Evolutionary conservation across 92 coral and sea anemone species (phyloP).

Genomic region (Zoanthus sansibaricus): DNA sequence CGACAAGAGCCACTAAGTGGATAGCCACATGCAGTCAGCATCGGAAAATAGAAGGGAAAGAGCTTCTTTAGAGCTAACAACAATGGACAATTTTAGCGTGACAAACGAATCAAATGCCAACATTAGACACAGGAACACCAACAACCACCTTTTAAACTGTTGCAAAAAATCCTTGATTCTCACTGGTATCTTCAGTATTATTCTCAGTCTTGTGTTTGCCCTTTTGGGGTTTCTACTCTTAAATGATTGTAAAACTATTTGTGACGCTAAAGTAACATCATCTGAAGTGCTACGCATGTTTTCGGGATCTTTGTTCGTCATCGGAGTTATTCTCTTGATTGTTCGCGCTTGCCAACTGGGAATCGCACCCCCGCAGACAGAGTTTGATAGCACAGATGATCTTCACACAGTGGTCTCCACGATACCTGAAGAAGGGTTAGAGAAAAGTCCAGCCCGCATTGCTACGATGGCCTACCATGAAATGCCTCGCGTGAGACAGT

Average conservation of each 20-base stretch:
- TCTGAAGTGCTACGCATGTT: slow-evolving; percentile 41
- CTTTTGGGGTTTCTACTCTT: slow-evolving; percentile 72
- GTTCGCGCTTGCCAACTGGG: slow-evolving; percentile 36
- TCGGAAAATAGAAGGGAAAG: background rate
- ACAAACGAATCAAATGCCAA: background rate
- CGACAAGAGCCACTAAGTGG: background rate
- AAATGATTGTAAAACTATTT: slow-evolving; percentile 70
- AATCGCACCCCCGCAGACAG: background rate
- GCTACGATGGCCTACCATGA: slow-evolving; percentile 47
- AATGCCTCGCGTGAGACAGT: slow-evolving; percentile 43
- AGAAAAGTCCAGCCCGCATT: slow-evolving; percentile 73
- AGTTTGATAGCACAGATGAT: background rate
- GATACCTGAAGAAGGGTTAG: slow-evolving; percentile 72
- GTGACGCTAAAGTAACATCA: slow-evolving; percentile 33
- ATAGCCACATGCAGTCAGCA: background rate
- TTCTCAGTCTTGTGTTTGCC: slow-evolving; percentile 79
- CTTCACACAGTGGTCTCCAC: slow-evolving; percentile 70
- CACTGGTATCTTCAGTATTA: slow-evolving; percentile 68
- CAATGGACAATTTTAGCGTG: background rate
- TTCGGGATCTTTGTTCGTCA: slow-evolving; percentile 30
- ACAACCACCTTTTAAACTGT: background rate
- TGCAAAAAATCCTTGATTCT: slow-evolving; percentile 46
- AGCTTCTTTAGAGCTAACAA: background rate
- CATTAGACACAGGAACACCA: background rate
- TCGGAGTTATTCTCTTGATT: slow-evolving; percentile 24